These are phyloP conservation scores for Eupithecia dodoneata DNA, from an alignment of 2,888 invertebrate genomes.

Conservation along the genomic window DNA sequence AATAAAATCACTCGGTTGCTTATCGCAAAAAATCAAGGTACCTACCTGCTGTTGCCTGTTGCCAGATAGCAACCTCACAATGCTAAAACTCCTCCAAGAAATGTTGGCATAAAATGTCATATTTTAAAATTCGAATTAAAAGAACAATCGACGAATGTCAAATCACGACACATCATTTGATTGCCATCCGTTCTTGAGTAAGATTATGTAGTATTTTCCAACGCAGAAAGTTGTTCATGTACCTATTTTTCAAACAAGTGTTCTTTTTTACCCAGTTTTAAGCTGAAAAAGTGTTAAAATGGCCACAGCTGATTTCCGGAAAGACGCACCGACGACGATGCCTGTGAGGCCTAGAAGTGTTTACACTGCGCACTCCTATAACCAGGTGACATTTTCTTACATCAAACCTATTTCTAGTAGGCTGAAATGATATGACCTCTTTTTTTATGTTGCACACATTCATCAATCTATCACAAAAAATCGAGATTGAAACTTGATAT, in stretches of 20 bases:
- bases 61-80: background rate
- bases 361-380: conserved; percentile 87
- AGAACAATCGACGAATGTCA: conserved; percentile 37
- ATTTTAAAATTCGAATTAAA: conserved; percentile 37
- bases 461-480: background rate
- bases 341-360: conserved; percentile 87
- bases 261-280: conserved; percentile 65
- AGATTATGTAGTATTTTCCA: conserved; percentile 78
- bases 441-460: background rate
- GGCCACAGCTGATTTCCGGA: conserved; percentile 80
- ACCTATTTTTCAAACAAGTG: conserved; percentile 72
- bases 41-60: background rate
- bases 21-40: background rate
- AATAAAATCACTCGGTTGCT: too few species aligned
- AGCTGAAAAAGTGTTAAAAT: conserved; percentile 75
- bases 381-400: conserved; percentile 63
- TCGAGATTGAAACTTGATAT: background rate
- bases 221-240: conserved; percentile 72
- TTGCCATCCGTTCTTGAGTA: conserved; percentile 56
- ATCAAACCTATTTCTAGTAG: conserved; percentile 25
- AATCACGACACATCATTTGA: conserved; percentile 38
- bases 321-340: conserved; percentile 67
- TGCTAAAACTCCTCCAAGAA: background rate
- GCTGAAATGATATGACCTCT: conserved; percentile 4
- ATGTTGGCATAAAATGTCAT: background rate